Evolutionary conservation across 2,797 vertebrate species (phyloP).

Genomic region (Euphonia xanthogaster): DNA sequence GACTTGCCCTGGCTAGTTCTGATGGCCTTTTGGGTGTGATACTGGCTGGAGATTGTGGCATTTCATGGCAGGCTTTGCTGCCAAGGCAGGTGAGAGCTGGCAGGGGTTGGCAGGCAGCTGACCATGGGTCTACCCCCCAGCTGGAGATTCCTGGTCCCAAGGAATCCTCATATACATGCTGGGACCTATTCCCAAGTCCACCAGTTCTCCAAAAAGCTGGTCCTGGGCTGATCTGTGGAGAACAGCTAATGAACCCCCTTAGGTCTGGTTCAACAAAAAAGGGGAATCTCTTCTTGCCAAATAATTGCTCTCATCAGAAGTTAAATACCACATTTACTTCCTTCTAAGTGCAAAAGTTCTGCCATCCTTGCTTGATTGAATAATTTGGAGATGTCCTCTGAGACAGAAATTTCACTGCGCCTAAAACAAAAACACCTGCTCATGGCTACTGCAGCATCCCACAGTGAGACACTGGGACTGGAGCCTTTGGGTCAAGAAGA

Average conservation of each 20-base stretch:
- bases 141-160: neutral
- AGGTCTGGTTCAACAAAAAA: neutral
- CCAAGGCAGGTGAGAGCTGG: neutral
- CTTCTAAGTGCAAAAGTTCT: neutral
- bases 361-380: neutral
- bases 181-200: neutral
- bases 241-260: neutral
- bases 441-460: neutral
- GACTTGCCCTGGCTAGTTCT: neutral
- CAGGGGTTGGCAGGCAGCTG: neutral
- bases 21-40: neutral
- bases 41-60: conserved; percentile 16
- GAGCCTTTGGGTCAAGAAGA: neutral
- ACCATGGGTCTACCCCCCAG: neutral
- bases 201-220: neutral
- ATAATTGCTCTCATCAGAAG: neutral
- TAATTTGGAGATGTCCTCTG: neutral
- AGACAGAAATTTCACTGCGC: neutral
- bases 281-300: neutral
- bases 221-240: neutral
- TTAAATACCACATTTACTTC: neutral
- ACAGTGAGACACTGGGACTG: neutral
- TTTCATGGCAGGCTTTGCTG: neutral
- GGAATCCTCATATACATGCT: neutral
- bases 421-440: neutral